These are phyloP conservation scores for Casuarius casuarius DNA, from an alignment of 2,113 vertebrate species.

Conservation along the genomic window DNA sequence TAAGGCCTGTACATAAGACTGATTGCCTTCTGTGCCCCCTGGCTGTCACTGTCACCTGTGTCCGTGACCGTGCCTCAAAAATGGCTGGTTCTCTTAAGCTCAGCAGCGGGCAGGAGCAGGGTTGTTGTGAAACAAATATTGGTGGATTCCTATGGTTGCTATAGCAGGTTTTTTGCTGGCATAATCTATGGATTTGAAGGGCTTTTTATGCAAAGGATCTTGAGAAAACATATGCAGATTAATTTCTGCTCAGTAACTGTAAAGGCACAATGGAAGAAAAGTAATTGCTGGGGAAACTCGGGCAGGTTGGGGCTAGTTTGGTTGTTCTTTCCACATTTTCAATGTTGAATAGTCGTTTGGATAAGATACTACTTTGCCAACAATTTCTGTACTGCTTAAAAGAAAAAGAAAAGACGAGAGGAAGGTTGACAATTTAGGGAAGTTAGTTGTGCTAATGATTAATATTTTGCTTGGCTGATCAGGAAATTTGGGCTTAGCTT, in stretches of 20 bases:
- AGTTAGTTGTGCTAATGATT: background rate
- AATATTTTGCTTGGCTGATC: background rate
- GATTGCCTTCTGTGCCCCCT: background rate
- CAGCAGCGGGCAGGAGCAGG: background rate
- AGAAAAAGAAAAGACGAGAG: rapidly evolving
- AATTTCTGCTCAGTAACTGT: background rate
- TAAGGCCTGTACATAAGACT: background rate
- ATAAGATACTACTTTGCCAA: background rate
- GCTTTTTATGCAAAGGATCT: background rate
- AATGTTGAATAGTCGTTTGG: background rate
- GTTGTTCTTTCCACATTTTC: background rate
- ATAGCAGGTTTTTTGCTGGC: background rate
- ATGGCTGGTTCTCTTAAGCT: background rate
- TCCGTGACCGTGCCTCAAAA: background rate
- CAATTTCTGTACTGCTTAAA: background rate
- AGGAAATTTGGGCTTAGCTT: background rate
- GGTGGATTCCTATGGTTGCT: background rate
- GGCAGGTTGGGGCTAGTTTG: background rate
- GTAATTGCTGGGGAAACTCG: background rate
- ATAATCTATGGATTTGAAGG: background rate
- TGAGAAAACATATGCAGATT: background rate
- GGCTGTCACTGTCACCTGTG: background rate
- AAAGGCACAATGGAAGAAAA: background rate
- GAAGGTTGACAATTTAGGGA: background rate
- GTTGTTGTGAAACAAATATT: background rate